A percentile compares a stretch with the other conserved stretches of the same genome.
phyloP scores from a whole-genome alignment of 2,797 vertebrate genomes.

The Labroides dimidiatus region DNA sequence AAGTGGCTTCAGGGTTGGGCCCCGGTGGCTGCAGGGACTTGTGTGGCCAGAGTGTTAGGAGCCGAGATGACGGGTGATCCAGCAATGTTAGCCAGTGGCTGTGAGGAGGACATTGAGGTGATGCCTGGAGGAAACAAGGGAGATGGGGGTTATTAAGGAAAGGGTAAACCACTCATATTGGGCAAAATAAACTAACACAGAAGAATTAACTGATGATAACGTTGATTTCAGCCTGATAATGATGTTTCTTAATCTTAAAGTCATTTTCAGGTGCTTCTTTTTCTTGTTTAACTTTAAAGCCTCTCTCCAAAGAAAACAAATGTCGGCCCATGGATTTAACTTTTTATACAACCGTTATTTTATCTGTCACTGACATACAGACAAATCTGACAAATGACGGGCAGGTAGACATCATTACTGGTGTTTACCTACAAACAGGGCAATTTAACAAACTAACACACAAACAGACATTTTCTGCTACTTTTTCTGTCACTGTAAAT shows the following conservation, averaged over 20 bases:
- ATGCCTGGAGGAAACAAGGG: slow-evolving; percentile 79
- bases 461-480: no score
- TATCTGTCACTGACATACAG: no score
- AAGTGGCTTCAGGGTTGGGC: slow-evolving; percentile 86
- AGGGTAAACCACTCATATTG: neutral
- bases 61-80: slow-evolving; percentile 89
- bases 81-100: slow-evolving; percentile 89
- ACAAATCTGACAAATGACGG: no score
- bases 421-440: no score
- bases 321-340: neutral
- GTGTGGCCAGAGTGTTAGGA: slow-evolving; percentile 87
- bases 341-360: neutral
- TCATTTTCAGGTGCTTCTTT: neutral
- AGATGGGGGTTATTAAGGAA: neutral
- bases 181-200: no score
- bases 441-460: no score
- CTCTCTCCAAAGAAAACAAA: neutral
- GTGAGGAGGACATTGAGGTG: slow-evolving; percentile 87
- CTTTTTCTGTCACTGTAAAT: no score
- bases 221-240: neutral
- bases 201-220: neutral
- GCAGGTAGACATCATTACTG: no score
- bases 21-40: slow-evolving; percentile 86
- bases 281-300: neutral
- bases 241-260: neutral